Conservation (phyloP, 1,140 invertebrate genomes). For the Himalopsyche phryganea region DNA sequence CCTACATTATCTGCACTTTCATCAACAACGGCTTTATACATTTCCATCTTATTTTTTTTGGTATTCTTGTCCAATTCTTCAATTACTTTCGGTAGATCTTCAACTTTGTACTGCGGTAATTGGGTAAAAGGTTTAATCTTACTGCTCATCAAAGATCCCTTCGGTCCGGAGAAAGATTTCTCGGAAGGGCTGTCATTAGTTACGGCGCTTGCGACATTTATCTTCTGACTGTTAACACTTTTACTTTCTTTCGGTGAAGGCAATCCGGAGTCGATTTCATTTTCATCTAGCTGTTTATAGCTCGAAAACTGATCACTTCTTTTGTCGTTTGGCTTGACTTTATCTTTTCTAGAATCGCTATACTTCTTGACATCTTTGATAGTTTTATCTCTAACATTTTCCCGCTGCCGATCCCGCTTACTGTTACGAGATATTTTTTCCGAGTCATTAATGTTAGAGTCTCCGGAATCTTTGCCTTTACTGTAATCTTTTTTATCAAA, state of each 20-base stretch:
- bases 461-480: constrained; percentile 40
- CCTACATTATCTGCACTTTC: background rate
- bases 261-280: constrained; percentile 31
- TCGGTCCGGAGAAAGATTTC: constrained; percentile 6
- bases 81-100: constrained; percentile 47
- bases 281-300: constrained; percentile 17
- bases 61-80: constrained; percentile 45
- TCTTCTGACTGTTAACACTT: constrained; percentile 9
- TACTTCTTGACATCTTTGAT: constrained; percentile 50
- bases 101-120: constrained; percentile 48
- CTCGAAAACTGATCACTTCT: constrained; percentile 5
- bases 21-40: background rate
- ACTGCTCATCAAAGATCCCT: constrained; percentile 36
- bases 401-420: constrained; percentile 43
- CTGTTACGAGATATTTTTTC: constrained; percentile 42
- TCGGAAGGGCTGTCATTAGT: constrained; percentile 21
- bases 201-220: constrained; percentile 19
- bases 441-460: constrained; percentile 29
- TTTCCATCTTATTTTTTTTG: constrained; percentile 12
- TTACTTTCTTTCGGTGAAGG: constrained; percentile 25
- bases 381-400: constrained; percentile 42
- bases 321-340: constrained; percentile 40
- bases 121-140: constrained; percentile 52
- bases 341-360: constrained; percentile 49
- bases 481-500: constrained; percentile 48